These are phyloP conservation scores for Iselma pallidipennis DNA, from an alignment of 2,888 invertebrate genomes.

Conservation along the genomic window DNA sequence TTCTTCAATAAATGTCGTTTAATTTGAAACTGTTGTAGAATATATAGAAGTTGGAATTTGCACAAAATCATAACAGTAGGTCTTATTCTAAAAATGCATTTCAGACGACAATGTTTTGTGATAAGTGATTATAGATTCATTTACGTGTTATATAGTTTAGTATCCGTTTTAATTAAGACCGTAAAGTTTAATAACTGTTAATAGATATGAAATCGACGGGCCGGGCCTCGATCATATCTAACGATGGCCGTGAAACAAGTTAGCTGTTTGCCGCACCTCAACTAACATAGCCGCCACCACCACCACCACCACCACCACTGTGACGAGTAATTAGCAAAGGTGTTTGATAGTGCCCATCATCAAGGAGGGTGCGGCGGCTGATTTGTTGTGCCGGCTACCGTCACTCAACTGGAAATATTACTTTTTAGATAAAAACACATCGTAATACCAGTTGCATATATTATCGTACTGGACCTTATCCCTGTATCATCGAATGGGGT, in stretches of 20 bases:
- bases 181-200: conserved; percentile 31
- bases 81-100: too few relatives aligned
- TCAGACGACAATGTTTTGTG: too few relatives aligned
- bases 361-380: conserved; percentile 34
- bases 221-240: conserved; percentile 31
- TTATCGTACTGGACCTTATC: conserved; percentile 43
- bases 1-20: too few relatives aligned
- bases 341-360: conserved; percentile 26
- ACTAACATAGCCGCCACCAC: conserved; percentile 8
- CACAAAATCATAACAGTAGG: too few relatives aligned
- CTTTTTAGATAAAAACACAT: conserved; percentile 48
- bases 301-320: conserved; percentile 30
- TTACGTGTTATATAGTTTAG: too few relatives aligned
- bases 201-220: conserved; percentile 30
- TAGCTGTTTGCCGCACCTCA: conserved; percentile 10
- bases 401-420: conserved; percentile 44
- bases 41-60: too few relatives aligned
- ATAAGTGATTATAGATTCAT: too few relatives aligned
- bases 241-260: conserved; percentile 27
- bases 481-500: conserved; percentile 44
- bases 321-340: conserved; percentile 41
- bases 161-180: conserved; percentile 40
- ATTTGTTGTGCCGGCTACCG: conserved; percentile 38
- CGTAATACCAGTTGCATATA: conserved; percentile 45
- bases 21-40: too few relatives aligned